phyloP scores from a whole-genome alignment of 2,797 vertebrate genomes.

The Syndactyla subalaris region DNA sequence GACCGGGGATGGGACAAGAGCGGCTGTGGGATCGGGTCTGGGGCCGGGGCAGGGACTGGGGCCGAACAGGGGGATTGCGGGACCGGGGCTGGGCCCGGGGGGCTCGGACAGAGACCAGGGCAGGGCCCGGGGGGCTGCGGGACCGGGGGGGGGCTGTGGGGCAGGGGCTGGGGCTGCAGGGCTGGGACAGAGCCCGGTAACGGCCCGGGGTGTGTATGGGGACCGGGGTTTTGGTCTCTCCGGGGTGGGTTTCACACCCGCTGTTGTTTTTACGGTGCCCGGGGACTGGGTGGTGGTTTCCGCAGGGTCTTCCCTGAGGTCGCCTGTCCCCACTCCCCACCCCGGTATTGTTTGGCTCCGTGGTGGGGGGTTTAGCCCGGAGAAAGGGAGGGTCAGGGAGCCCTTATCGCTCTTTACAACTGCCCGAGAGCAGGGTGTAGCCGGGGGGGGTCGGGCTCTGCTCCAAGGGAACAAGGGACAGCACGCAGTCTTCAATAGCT shows the following conservation, averaged over 20 bases:
- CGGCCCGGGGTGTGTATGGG: no score
- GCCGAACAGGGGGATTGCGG: no score
- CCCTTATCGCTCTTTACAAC: background rate
- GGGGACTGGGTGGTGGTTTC: background rate
- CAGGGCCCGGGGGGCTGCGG: no score
- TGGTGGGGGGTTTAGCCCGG: background rate
- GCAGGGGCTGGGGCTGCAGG: no score
- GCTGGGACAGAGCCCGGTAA: no score
- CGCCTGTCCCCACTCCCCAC: background rate
- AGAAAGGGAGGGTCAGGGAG: background rate
- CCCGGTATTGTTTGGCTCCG: background rate
- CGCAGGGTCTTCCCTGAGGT: background rate
- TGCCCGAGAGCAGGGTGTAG: background rate
- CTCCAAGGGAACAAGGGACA: background rate
- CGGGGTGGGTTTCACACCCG: background rate
- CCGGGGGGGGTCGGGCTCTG: background rate
- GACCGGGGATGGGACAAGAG: no score
- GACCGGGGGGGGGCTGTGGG: no score
- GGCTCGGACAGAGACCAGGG: no score
- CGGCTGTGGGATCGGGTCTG: no score
- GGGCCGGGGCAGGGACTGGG: no score
- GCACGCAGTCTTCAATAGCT: background rate
- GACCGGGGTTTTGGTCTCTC: background rate
- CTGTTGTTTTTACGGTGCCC: background rate
- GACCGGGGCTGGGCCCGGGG: no score